These are phyloP conservation scores for Gambusia affinis DNA, from an alignment of 2,113 vertebrate genomes.

Conservation along the genomic window DNA sequence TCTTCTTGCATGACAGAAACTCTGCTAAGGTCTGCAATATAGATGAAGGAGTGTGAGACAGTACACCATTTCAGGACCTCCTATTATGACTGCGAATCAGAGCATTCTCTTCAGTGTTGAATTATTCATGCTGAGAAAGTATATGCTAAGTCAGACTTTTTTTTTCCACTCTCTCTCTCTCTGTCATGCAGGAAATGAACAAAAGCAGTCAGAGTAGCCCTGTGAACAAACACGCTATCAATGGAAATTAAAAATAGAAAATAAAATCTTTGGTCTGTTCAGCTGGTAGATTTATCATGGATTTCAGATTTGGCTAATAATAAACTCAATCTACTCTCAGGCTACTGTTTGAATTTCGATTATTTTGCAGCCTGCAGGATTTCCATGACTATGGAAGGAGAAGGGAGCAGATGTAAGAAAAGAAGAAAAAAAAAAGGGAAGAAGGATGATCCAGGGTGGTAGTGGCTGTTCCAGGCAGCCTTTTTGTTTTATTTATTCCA, in stretches of 20 bases:
- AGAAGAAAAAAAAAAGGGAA: neutral
- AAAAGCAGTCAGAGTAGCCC: slow-evolving; percentile 38
- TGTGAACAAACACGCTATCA: slow-evolving; percentile 8
- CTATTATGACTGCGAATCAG: slow-evolving; percentile 71
- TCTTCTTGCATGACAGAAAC: slow-evolving; percentile 58
- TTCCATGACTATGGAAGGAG: slow-evolving; percentile 41
- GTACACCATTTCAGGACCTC: slow-evolving; percentile 68
- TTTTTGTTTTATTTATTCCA: slow-evolving; percentile 57
- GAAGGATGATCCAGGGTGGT: slow-evolving; percentile 20
- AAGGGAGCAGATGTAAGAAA: slow-evolving; percentile 9
- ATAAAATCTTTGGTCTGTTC: slow-evolving; percentile 44
- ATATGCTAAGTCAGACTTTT: slow-evolving; percentile 73
- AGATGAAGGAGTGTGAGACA: slow-evolving; percentile 56
- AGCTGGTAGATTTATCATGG: slow-evolving; percentile 24
- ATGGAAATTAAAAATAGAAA: slow-evolving; percentile 24
- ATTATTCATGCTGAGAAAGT: slow-evolving; percentile 72
- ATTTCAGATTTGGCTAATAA: slow-evolving; percentile 12
- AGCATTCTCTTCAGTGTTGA: slow-evolving; percentile 63
- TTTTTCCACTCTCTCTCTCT: slow-evolving; percentile 1
- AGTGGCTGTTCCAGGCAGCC: slow-evolving; percentile 26
- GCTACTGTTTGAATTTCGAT: slow-evolving; percentile 38
- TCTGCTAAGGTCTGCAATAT: slow-evolving; percentile 69
- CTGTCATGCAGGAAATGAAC: slow-evolving; percentile 40
- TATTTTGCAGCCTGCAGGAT: slow-evolving; percentile 19
- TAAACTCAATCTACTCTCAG: slow-evolving; percentile 13